Conservation (phyloP, 2,113 vertebrate genomes). For the Cavia porcellus region DNA sequence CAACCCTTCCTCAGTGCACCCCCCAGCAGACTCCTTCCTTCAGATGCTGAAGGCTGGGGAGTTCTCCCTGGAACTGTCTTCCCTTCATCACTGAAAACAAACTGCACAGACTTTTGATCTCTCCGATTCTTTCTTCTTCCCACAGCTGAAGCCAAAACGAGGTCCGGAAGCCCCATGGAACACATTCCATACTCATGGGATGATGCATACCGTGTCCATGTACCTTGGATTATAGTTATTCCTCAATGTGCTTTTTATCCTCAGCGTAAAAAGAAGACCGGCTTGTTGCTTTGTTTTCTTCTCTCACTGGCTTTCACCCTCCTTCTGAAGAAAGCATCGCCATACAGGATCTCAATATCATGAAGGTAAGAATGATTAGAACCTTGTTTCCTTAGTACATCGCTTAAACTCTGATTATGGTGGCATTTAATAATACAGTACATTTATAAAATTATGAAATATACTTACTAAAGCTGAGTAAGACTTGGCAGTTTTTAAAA, state of each 20-base stretch:
- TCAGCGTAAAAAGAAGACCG: background rate
- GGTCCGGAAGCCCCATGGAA: background rate
- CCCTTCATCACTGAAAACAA: background rate
- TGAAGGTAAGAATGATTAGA: background rate
- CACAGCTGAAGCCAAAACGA: background rate
- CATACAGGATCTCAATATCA: background rate
- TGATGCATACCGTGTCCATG: background rate
- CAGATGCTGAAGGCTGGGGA: background rate
- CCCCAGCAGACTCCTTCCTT: background rate
- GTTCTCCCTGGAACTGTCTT: background rate
- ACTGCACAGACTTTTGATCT: background rate
- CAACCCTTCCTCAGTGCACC: background rate
- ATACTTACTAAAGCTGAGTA: background rate
- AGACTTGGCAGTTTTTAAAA: background rate
- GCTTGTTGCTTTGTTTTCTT: background rate
- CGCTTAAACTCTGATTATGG: background rate
- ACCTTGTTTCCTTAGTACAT: background rate
- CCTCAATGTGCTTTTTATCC: background rate
- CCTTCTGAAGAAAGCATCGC: background rate
- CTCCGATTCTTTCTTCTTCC: background rate
- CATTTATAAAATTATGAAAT: background rate
- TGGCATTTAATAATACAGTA: background rate
- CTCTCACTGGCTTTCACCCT: background rate
- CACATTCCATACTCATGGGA: background rate
- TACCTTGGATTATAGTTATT: background rate